Conservation (phyloP, 2,797 vertebrate species). For the Manis javanica region DNA sequence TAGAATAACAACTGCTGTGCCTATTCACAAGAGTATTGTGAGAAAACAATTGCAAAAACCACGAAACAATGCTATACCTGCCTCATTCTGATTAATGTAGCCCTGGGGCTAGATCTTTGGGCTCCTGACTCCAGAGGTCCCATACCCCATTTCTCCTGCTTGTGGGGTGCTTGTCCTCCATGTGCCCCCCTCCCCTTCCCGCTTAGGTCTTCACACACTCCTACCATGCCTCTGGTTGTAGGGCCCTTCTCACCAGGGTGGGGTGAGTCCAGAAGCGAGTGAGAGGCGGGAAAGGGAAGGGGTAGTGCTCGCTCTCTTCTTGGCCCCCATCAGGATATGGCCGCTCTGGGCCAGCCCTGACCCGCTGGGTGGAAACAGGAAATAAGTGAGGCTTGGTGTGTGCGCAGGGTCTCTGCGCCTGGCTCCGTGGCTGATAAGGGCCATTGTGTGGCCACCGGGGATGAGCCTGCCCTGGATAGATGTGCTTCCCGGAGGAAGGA, state of each 20-base stretch:
- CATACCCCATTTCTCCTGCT: not conserved
- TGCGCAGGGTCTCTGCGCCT: constrained; percentile 81
- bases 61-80: not conserved
- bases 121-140: not conserved
- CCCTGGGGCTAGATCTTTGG: not conserved
- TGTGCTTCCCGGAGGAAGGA: constrained; percentile 82
- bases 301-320: constrained; percentile 61
- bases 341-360: constrained; percentile 75
- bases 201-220: not conserved
- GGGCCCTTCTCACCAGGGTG: not conserved
- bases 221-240: not conserved
- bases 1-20: constrained; percentile 16
- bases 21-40: not conserved
- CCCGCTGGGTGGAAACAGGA: constrained; percentile 88
- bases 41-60: not conserved
- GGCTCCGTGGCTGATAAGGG: constrained; percentile 88
- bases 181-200: not conserved
- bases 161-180: not conserved
- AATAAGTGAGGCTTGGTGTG: constrained; percentile 87
- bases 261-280: constrained; percentile 46
- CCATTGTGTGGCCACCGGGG: constrained; percentile 88
- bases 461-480: constrained; percentile 86
- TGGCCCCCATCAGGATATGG: constrained; percentile 80
- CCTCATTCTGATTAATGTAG: not conserved
- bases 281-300: constrained; percentile 75